A percentile compares a stretch with the other conserved stretches of the same genome.
Evolutionary conservation across 2,113 vertebrate genomes (phyloP).

Genomic region (Hydrolagus affinis): DNA sequence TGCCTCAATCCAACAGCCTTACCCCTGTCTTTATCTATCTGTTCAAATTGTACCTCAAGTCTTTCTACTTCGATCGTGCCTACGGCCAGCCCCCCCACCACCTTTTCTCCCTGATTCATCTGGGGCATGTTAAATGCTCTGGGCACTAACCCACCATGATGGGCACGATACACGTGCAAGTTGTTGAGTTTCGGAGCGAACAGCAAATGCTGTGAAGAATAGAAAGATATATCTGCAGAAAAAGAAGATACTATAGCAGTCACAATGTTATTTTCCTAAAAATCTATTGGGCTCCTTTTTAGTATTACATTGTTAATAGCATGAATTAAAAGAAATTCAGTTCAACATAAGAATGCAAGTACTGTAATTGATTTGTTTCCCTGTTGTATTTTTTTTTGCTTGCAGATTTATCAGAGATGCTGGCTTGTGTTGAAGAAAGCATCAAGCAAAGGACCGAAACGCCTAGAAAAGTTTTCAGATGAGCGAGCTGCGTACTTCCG

Average conservation of each 20-base stretch:
- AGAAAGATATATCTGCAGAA: too few species aligned
- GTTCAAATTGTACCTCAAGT: too few species aligned
- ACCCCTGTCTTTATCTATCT: too few species aligned
- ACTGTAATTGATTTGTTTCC: not conserved
- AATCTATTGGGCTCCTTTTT: conserved; percentile 39
- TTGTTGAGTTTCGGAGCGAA: too few species aligned
- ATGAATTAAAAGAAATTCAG: not conserved
- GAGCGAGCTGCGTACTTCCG: conserved; percentile 69
- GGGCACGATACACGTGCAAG: too few species aligned
- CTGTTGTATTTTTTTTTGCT: not conserved
- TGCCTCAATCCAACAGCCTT: too few species aligned
- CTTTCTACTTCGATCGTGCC: too few species aligned
- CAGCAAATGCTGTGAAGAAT: too few species aligned
- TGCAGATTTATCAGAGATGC: conserved; percentile 72
- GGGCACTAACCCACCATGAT: too few species aligned
- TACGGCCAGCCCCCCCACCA: too few species aligned
- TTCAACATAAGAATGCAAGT: not conserved
- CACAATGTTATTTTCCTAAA: conserved; percentile 37
- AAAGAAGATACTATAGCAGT: conserved; percentile 33
- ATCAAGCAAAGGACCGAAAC: conserved; percentile 71
- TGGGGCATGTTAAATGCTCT: too few species aligned
- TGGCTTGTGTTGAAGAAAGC: conserved; percentile 76
- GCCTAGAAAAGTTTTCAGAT: conserved; percentile 73
- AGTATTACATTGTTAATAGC: not conserved
- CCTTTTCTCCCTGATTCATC: too few species aligned